Percentiles rank a stretch among this genome's conserved stretches.
Conservation (phyloP, 2,888 invertebrate genomes). For the Timema cristinae region DNA sequence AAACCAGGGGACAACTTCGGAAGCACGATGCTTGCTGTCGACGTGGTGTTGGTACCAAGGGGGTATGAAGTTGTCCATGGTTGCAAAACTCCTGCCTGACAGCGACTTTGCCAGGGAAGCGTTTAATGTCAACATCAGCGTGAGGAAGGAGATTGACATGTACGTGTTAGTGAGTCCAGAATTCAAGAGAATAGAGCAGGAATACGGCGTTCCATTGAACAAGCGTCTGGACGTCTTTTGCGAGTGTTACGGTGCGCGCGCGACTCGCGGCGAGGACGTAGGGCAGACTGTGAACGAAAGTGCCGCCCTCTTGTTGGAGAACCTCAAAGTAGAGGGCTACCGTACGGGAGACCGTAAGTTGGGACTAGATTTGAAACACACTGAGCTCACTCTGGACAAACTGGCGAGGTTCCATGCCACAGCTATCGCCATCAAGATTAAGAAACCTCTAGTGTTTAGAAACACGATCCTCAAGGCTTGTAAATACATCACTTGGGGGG, state of each 20-base stretch:
- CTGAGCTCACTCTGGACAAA: slow-evolving; percentile 47
- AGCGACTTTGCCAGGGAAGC: not conserved
- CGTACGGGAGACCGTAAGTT: slow-evolving; percentile 46
- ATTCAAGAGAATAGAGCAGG: slow-evolving; percentile 48
- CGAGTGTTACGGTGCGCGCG: slow-evolving; percentile 52
- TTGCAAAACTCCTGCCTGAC: not conserved
- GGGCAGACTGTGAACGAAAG: slow-evolving; percentile 44
- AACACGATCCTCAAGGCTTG: slow-evolving; percentile 39
- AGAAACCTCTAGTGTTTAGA: slow-evolving; percentile 47
- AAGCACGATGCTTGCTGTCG: slow-evolving; percentile 8
- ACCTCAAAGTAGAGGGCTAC: slow-evolving; percentile 51
- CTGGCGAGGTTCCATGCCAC: slow-evolving; percentile 56
- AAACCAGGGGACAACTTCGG: slow-evolving; percentile 8
- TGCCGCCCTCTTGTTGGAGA: slow-evolving; percentile 56
- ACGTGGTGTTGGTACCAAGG: not conserved
- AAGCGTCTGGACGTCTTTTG: slow-evolving; percentile 50
- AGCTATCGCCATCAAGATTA: slow-evolving; percentile 51
- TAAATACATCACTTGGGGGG: slow-evolving; percentile 35
- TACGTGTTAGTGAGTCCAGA: slow-evolving; percentile 51
- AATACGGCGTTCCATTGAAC: slow-evolving; percentile 43
- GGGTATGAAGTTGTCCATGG: slow-evolving; percentile 2
- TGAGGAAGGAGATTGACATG: slow-evolving; percentile 51
- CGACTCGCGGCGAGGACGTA: slow-evolving; percentile 41
- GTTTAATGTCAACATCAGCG: not conserved
- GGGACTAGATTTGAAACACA: slow-evolving; percentile 51